phyloP scores from a whole-genome alignment of 2,888 invertebrate genomes.

The Frankliniella intonsa region DNA sequence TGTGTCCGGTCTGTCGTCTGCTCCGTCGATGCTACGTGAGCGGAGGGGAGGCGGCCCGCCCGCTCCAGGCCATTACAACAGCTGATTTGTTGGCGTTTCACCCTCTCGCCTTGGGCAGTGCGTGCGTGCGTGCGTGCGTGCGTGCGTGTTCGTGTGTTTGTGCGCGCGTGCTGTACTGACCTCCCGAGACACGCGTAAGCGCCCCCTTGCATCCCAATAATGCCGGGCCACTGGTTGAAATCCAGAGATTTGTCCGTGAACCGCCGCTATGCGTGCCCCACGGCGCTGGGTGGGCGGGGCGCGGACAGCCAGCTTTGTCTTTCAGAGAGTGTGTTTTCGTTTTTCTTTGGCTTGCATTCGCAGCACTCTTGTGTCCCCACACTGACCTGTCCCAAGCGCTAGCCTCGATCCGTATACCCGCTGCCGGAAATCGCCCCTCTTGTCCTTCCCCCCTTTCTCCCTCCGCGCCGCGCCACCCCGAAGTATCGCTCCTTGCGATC shows the following conservation, averaged over 20 bases:
- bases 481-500: neutral
- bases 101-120: neutral
- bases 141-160: too few relatives aligned
- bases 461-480: neutral
- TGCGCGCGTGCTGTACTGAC: neutral
- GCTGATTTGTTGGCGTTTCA: neutral
- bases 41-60: neutral
- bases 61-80: neutral
- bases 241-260: too few relatives aligned
- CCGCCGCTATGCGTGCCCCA: too few relatives aligned
- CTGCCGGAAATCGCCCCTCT: neutral
- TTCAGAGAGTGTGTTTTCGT: too few relatives aligned
- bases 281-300: too few relatives aligned
- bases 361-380: neutral
- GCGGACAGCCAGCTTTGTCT: too few relatives aligned
- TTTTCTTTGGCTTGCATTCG: too few relatives aligned
- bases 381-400: neutral
- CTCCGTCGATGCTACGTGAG: neutral
- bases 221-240: too few relatives aligned
- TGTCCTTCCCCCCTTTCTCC: neutral
- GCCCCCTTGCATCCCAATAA: too few relatives aligned
- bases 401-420: neutral
- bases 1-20: conserved; percentile 16
- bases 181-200: neutral
- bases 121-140: too few relatives aligned